Evolutionary conservation across 1,140 invertebrate genomes (phyloP).

Genomic region (Calosoma granatense): DNA sequence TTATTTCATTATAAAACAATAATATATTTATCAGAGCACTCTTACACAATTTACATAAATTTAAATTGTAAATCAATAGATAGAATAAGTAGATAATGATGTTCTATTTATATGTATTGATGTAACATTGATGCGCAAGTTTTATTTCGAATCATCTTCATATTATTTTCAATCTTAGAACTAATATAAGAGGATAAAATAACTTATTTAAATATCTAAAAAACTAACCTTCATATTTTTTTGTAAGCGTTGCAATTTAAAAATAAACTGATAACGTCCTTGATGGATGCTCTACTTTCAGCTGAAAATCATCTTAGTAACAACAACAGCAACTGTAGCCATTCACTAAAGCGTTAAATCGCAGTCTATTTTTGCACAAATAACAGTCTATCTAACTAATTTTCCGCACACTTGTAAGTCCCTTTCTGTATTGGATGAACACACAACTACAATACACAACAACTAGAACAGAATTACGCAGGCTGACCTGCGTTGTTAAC

Average conservation of each 20-base stretch:
- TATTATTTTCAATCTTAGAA: no score
- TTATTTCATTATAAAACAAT: no score
- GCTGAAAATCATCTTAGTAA: background rate
- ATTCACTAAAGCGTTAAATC: background rate
- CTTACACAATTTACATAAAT: no score
- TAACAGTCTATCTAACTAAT: background rate
- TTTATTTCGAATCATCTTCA: no score
- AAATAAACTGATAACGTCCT: background rate
- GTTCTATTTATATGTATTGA: no score
- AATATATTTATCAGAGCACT: no score
- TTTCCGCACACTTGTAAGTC: background rate
- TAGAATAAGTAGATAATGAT: no score
- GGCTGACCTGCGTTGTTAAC: background rate
- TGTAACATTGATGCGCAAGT: no score
- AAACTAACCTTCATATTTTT: slow-evolving; percentile 4
- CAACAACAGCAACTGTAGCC: background rate
- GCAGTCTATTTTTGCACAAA: background rate
- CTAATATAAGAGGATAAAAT: background rate
- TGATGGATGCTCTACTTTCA: slow-evolving; percentile 4
- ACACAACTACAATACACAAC: background rate
- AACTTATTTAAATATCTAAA: no score
- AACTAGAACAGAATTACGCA: background rate
- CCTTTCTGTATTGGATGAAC: background rate
- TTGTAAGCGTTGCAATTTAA: background rate
- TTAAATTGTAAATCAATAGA: no score